Evolutionary conservation across 2,888 invertebrate genomes (phyloP), one percentile per base, ranked within the genome.

Genomic region (Hirudinaria manillensis): DNA sequence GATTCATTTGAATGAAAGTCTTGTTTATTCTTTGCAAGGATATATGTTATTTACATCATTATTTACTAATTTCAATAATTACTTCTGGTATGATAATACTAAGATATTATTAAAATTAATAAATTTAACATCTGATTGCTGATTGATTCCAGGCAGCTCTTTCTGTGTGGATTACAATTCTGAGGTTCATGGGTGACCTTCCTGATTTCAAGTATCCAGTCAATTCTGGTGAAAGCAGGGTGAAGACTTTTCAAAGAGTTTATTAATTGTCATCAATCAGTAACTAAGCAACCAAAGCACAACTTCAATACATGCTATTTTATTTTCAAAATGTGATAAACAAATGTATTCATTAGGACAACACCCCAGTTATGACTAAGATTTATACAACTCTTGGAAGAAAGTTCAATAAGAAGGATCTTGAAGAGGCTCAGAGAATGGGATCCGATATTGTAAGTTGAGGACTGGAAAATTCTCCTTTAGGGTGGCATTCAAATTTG

Each of bases 321-420:
- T 29, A 61, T 61, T 16, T 21, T 6, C 19, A 61, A 27, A 61
- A 61, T 53, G 13, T 53, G 29, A 45, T 45, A 16, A 45, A 7
- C 16, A 16, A 45, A 16, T 45, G 16, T 45, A 16, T 45, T 45
- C 45, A 45, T 45, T 87, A 95, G 83, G 97, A 98, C 85, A 97
- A 92, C 80, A 96, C 95, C 0, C 97, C 97, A 0, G 97, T 99
- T 0, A 99, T 99, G 98, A 95, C 94, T 0, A 96, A 97, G 87
- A 96, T 99, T 2, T 97, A 98, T 24, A 95, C 97, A 0, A 99
- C 87, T 0, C 82, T 87, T 19, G 97, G 97, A 0, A 89, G 97
- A 51, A 96, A 96, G 86, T 97, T 97, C 83, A 95, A 95, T 80
- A 89, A 94, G 77, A 93, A 95, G 87, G 97, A 98, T 86, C 93